Conservation (phyloP, 92 coral and sea anemone species). For the Bergia puertoricense region DNA sequence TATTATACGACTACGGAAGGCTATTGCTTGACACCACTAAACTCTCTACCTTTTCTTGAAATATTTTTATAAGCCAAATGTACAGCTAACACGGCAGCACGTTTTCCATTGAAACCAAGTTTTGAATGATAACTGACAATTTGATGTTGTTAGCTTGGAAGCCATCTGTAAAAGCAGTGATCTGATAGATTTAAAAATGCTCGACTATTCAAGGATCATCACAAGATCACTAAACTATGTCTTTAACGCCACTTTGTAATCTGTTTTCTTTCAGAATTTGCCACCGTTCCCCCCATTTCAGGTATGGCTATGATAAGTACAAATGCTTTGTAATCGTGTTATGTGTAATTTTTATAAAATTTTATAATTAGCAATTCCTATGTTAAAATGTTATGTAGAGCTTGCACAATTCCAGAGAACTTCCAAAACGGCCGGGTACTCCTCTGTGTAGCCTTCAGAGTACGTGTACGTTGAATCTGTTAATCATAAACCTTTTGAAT, state of each 20-base stretch:
- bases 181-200: not conserved
- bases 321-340: not conserved
- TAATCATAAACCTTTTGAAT: too few relatives aligned
- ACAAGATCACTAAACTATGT: not conserved
- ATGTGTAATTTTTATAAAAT: too few relatives aligned
- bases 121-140: not conserved
- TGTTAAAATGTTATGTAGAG: too few relatives aligned
- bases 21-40: too few relatives aligned
- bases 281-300: constrained; percentile 83
- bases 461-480: too few relatives aligned
- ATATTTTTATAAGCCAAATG: too few relatives aligned
- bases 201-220: not conserved
- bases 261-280: constrained; percentile 60
- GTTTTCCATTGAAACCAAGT: not conserved
- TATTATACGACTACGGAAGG: too few relatives aligned
- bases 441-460: too few relatives aligned
- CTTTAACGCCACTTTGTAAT: not conserved
- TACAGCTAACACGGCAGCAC: not conserved
- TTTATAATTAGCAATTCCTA: too few relatives aligned
- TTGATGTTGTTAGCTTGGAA: not conserved
- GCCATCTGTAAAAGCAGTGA: not conserved
- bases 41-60: too few relatives aligned
- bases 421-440: too few relatives aligned
- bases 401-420: too few relatives aligned
- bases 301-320: constrained; percentile 39